Evolutionary conservation across 2,797 vertebrate species (phyloP), one percentile per base, ranked within the genome.

Genomic region (Mionectes olivaceus): DNA sequence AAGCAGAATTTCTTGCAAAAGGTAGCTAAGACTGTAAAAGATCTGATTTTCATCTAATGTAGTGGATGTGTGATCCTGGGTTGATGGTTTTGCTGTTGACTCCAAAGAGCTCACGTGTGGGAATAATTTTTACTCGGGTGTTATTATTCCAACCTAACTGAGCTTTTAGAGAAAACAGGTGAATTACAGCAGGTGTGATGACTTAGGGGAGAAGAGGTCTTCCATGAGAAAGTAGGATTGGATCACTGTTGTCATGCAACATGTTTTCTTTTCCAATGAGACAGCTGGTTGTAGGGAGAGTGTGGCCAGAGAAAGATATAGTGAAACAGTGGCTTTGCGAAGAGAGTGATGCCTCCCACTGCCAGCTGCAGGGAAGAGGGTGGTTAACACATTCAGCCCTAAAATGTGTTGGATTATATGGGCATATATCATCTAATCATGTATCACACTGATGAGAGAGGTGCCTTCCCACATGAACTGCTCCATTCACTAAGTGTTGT

Each of bases 91-190:
- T 90, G 59, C 71, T 64, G 59, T 49, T 76, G 53, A 57, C 33
- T 77, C 70, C 19, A 21, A 32, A 50, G 49, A 43, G 21, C 3
- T 70, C 43, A 60, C 0, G 0, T 15, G 13, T 3, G 1, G 44
- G 60, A 76, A 50, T 18, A 47, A 15, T 27, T 83, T 81, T 75
- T 75, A 47, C 30, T 65, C 23, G 19, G 32, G 49, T 43, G 18
- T 52, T 69, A 4, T 12, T 63, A 22, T 47, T 67, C 18, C 41
- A 83, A 14, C 9, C 47, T 19, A 37, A 27, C 19, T 25, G 25
- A 19, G 9, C 4, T 49, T 81, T 78, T 68, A 57, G 21, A n/a
- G 30, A 63, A 81, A 83, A 50, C 16, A 16, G 0, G 0, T 17
- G 47, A 78, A 81, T 78, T 52, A 15, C 6, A 75, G 19, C 7